A percentile compares a stretch with the other conserved stretches of the same genome.
Evolutionary conservation across 2,888 invertebrate species (phyloP).

Genomic region (Cheilosia vulpina): DNA sequence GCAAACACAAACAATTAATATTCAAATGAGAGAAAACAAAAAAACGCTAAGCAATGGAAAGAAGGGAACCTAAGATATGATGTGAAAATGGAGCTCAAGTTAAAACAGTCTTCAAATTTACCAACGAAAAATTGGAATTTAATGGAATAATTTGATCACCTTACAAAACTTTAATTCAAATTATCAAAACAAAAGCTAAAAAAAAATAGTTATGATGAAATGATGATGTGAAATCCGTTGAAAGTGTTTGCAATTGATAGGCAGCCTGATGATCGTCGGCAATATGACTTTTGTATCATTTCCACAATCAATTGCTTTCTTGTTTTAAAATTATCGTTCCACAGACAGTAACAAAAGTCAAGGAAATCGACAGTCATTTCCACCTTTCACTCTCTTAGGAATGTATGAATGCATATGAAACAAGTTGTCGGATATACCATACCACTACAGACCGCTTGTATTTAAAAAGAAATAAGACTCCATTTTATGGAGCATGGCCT

Average conservation of each 20-base stretch:
- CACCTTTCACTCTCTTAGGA: too few relatives aligned
- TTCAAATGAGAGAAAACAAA: slow-evolving; percentile 3
- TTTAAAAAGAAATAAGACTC: too few relatives aligned
- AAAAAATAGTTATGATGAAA: background rate
- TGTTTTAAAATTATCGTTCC: too few relatives aligned
- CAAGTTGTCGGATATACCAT: too few relatives aligned
- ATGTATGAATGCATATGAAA: too few relatives aligned
- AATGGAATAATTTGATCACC: too few relatives aligned
- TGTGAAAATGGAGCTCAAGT: slow-evolving; percentile 2
- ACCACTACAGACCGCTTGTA: too few relatives aligned
- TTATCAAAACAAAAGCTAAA: background rate
- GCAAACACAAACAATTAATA: background rate
- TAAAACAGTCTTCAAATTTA: slow-evolving; percentile 36
- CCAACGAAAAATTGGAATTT: slow-evolving; percentile 37
- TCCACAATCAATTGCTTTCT: too few relatives aligned
- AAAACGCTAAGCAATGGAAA: slow-evolving; percentile 41
- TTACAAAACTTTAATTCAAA: background rate
- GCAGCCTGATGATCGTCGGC: background rate
- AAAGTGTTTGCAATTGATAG: background rate
- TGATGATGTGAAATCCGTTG: background rate
- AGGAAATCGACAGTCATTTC: too few relatives aligned
- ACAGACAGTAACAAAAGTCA: too few relatives aligned
- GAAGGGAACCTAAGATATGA: slow-evolving; percentile 17
- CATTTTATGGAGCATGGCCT: too few relatives aligned
- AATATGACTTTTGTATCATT: too few relatives aligned